Evolutionary conservation across 2,113 vertebrate species (phyloP).

Genomic region (Solea solea): DNA sequence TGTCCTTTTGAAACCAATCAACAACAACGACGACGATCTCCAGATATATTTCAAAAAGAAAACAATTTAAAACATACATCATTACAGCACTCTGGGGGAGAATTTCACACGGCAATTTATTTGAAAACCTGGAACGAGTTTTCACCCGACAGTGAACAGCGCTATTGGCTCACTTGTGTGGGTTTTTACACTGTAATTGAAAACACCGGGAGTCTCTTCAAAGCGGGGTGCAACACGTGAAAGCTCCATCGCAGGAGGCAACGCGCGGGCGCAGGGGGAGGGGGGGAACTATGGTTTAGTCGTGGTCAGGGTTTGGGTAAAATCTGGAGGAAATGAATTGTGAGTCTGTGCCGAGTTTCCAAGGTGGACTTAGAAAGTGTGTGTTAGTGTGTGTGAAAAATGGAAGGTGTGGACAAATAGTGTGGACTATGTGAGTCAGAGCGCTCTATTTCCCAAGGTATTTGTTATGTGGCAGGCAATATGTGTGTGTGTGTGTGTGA

Average conservation of each 20-base stretch:
- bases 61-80: too few relatives aligned
- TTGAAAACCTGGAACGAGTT: slow-evolving; percentile 33
- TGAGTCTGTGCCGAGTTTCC: too few relatives aligned
- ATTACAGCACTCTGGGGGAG: slow-evolving; percentile 12
- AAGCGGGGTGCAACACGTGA: slow-evolving; percentile 1
- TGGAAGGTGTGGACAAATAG: neutral
- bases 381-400: neutral
- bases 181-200: slow-evolving; percentile 37
- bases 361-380: too few relatives aligned
- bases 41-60: too few relatives aligned
- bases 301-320: too few relatives aligned
- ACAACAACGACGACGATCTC: neutral
- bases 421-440: slow-evolving; percentile 38
- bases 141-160: slow-evolving; percentile 16
- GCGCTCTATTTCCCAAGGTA: slow-evolving; percentile 21
- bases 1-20: slow-evolving; percentile 34
- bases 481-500: slow-evolving; percentile 5
- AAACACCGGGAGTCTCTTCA: slow-evolving; percentile 15
- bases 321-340: too few relatives aligned
- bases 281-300: too few relatives aligned
- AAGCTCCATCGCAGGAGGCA: slow-evolving; percentile 21
- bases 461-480: slow-evolving; percentile 21
- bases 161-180: slow-evolving; percentile 1
- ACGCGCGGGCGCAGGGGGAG: neutral
- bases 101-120: slow-evolving; percentile 37